Evolutionary conservation across 2,797 vertebrate genomes (phyloP), one percentile per base, ranked within the genome.

Genomic region (Apogon talboti): DNA sequence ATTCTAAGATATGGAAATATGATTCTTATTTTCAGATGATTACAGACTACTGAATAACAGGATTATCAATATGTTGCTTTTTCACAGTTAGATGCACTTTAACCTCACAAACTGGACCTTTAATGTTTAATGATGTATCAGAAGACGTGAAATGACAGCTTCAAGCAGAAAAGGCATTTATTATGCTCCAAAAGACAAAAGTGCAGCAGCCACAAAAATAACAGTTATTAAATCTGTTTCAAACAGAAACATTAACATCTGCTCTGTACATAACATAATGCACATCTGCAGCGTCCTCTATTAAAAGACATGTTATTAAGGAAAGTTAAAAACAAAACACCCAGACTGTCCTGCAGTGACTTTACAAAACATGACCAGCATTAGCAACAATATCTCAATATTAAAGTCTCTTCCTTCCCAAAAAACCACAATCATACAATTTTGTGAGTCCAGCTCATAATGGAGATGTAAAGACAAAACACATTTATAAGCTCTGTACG

Each of bases 351-450:
- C 95, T 82, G 95, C 94, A 96, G 96, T 91, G 81, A 75, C 76
- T 74, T 82, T 87, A 88, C 55, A 91, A 83, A 92, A 91, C 91
- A 96, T 93, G 95, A 94, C 93, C 93, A 94, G 94, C 95, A 96
- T 94, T 74, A 78, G 85, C 74, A 81, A 75, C 57, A 21, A 70
- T 81, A 44, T 81, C 68, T 70, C 61, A 59, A 70, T 70, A 74
- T 77, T 68, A 84, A 78, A 74, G 59, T 83, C 71, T 72, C 59
- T 44, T 0, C 18, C 41, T 54, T 52, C 57, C 33, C 48, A 66
- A 41, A 60, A 60, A 67, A 73, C 53, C 50, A 46, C 59, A 57
- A 30, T 30, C 30, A 69, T 43, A 38, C 44, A 9, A 56, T 76
- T 76, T 67, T 61, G 24, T 57, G 93, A 94, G 93, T 86, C 94